These are phyloP conservation scores for Holacanthella duospinosa DNA, from an alignment of 2,888 invertebrate genomes.

Conservation along the genomic window DNA sequence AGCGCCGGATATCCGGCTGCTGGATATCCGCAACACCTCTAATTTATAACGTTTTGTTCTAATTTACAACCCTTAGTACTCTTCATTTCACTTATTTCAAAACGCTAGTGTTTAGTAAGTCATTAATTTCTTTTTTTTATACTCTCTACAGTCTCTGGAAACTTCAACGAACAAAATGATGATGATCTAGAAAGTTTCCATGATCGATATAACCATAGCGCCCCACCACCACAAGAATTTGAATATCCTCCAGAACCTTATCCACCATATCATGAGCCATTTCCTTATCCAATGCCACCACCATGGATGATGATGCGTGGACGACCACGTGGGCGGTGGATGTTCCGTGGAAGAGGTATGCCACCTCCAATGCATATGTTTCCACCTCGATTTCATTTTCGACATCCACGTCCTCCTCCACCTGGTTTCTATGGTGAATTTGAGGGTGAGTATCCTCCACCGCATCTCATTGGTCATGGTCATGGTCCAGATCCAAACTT, in stretches of 20 bases:
- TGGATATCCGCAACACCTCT: too few species aligned
- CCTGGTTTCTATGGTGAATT: neutral
- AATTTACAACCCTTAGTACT: too few species aligned
- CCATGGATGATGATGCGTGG: neutral
- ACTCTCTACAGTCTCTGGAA: neutral
- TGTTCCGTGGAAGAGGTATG: neutral
- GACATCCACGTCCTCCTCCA: neutral
- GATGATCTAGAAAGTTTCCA: slow-evolving; percentile 13
- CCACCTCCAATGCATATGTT: neutral
- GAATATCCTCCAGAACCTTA: neutral
- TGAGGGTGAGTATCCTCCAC: neutral
- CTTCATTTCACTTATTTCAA: neutral
- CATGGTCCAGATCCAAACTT: neutral
- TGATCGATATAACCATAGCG: neutral
- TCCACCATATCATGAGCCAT: neutral
- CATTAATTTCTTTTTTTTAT: neutral
- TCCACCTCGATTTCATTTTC: neutral
- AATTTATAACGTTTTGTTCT: too few species aligned
- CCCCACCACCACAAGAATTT: neutral
- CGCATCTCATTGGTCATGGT: neutral
- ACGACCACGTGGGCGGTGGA: neutral
- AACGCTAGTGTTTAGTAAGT: neutral
- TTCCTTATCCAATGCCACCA: neutral
- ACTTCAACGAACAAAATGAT: neutral
- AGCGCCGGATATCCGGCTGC: too few species aligned